Base-by-base conservation (phyloP, 2,888 invertebrate species). In the Tridacna gigas region DNA sequence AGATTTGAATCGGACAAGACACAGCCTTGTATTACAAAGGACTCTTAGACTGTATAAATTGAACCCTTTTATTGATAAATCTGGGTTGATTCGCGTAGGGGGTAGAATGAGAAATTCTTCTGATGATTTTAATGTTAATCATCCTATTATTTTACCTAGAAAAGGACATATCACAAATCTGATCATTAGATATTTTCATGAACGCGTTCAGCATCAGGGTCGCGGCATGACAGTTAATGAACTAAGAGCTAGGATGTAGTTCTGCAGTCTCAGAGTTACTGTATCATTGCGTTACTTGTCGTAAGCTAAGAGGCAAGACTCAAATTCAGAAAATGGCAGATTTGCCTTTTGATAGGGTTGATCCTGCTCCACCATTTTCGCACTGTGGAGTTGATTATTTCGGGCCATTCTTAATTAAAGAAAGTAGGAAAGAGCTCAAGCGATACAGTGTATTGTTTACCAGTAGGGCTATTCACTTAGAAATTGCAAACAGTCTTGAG, bases 401-500 rank as follows among this genome's bases (percentile, higher is more conserved):
- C n/a, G 71, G 71, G 12, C 71, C 71, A 3, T 71, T 45, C 4
- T 82, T 86, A n/a, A 78, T 94, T 0, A 84, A 86, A 28, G 90
- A 91, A 22, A 89, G 89, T 13, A 77, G 90, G 45, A 91, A 90
- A 56, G 86, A 85, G 15, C 74, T 89, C 1, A 93, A 94, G 91
- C 83, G 86, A 11, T 93, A 90, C 28, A 88, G 93, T 18, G 91
- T 87, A 9, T 75, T 94, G 11, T 94, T 93, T 81, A 89, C 91
- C 0, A 91, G 91, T 47, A 86, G 91, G 71, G 93, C 93, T 9
- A 83, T 93, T 0, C 92, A 93, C 56, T 18, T 93, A n/a, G 92
- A 93, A 67, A 78, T 77, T 12, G 69, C 75, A 20, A 65, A 80
- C 45, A 77, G 80, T 26, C 65, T 90, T 12, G 77, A 63, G 15